Evolutionary conservation across 2,113 vertebrate genomes (phyloP).

Genomic region (Brachypodius melanocephalos): DNA sequence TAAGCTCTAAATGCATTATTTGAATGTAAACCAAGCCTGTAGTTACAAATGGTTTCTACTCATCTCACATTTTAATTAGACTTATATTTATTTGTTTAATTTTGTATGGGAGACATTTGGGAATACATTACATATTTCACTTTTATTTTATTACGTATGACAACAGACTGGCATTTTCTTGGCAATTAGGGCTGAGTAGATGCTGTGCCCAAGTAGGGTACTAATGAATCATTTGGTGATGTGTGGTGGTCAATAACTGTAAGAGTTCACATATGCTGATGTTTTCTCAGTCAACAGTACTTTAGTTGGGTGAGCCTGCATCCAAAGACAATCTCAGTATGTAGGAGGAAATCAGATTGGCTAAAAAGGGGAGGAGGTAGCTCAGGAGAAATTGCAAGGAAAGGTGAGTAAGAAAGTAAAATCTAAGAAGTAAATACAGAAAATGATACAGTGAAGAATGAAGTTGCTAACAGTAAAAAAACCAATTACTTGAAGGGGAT

Average conservation of each 20-base stretch:
- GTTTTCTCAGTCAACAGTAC: not conserved
- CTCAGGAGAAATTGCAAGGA: not conserved
- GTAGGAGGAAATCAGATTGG: not conserved
- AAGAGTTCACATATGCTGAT: not conserved
- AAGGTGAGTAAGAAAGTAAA: not conserved
- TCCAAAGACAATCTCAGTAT: not conserved
- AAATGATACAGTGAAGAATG: not conserved
- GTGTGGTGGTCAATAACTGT: not conserved
- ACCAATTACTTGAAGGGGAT: not conserved
- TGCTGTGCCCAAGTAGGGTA: not conserved
- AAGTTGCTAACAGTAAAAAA: not conserved
- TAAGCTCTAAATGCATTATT: not conserved
- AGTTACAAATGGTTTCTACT: not conserved
- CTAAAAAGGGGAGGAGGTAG: not conserved
- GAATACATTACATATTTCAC: not conserved
- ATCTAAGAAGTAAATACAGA: not conserved
- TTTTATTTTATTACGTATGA: not conserved
- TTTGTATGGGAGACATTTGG: not conserved
- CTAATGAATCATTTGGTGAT: not conserved
- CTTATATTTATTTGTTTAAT: not conserved
- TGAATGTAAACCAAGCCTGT: not conserved
- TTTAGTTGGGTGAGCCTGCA: not conserved
- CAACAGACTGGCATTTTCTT: not conserved
- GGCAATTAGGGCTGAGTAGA: not conserved
- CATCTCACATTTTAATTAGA: not conserved